Percentiles rank a stretch among this genome's conserved stretches.
phyloP scores from a whole-genome alignment of 2,797 vertebrate species.

The Vultur gryphus region DNA sequence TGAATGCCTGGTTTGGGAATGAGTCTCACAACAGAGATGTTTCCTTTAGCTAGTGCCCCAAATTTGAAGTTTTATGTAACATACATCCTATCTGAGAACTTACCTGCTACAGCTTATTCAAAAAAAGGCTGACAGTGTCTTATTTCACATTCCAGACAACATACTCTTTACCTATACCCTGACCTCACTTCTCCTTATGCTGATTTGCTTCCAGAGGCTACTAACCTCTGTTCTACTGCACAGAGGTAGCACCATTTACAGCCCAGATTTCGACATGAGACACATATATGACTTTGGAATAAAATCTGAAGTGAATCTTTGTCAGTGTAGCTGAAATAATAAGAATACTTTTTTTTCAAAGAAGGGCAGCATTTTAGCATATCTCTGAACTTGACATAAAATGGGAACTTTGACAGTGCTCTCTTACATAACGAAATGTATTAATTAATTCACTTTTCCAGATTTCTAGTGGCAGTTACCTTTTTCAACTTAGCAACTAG shows the following conservation, averaged over 20 bases:
- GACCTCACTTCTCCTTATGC: neutral
- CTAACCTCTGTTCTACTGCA: neutral
- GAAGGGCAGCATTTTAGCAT: neutral
- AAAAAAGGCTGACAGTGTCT: neutral
- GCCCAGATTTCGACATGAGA: neutral
- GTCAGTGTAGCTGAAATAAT: neutral
- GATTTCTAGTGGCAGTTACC: slow-evolving; percentile 36
- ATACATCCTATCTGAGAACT: neutral
- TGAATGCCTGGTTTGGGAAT: neutral
- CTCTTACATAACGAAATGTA: slow-evolving; percentile 1
- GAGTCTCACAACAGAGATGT: neutral
- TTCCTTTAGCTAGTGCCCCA: neutral
- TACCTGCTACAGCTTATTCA: neutral
- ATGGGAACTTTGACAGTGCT: slow-evolving; percentile 10
- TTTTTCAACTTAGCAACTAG: slow-evolving; percentile 37
- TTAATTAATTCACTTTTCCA: slow-evolving; percentile 45
- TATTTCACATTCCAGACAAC: neutral
- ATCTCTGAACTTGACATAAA: slow-evolving; percentile 5
- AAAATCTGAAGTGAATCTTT: neutral
- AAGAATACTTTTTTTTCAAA: neutral
- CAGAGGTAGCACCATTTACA: neutral
- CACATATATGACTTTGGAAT: neutral
- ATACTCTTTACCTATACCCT: neutral
- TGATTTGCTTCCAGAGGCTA: neutral
- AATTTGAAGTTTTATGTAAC: neutral